Base-by-base conservation (phyloP, 2,888 invertebrate genomes). In the Cancer borealis region DNA sequence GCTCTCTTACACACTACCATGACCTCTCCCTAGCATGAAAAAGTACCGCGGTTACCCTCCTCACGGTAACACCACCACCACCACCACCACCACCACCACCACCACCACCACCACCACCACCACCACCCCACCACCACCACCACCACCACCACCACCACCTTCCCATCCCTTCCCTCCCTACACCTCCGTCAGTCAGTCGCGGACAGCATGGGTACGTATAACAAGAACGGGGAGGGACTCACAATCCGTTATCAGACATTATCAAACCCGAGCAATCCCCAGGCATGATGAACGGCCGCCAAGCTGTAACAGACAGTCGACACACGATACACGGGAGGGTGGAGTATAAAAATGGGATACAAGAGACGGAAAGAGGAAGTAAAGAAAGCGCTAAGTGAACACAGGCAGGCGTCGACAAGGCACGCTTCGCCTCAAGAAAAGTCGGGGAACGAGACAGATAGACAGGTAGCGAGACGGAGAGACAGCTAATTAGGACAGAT, bases 401-500 rank as follows among this genome's bases (percentile, higher is more conserved):
- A 14, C 26, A n/a, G 87, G 30, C 39, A 73, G 45, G 73, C 66
- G 88, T 26, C 46, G 89, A 54, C 87, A 47, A 88, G 88, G 54
- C 90, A 39, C 60, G 90, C 60, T 60, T 30, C 92, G 14, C 88
- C 54, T 88, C 54, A 91, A 91, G 91, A 66, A 54, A 88, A 47
- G 26, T 66, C 30, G 79, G 12, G 46, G 93, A 14, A 73, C 26
- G 47, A 73, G 89, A 93, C 87, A 89, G 93, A 88, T 30, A 91
- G 93, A 93, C 92, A 92, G 92, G 87, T 88, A 47, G 87, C 54
- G 92, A 88, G 92, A 92, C 92, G 87, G 92, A 92, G 88, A 92
- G 92, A 92, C 93, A 93, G 89, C 89, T 93, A 93, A 93, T 93
- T 93, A 93, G 93, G 93, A 93, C 93, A 93, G 93, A 93, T 89